phyloP scores from a whole-genome alignment of 2,888 invertebrate genomes.

The Drosophila macrospina region DNA sequence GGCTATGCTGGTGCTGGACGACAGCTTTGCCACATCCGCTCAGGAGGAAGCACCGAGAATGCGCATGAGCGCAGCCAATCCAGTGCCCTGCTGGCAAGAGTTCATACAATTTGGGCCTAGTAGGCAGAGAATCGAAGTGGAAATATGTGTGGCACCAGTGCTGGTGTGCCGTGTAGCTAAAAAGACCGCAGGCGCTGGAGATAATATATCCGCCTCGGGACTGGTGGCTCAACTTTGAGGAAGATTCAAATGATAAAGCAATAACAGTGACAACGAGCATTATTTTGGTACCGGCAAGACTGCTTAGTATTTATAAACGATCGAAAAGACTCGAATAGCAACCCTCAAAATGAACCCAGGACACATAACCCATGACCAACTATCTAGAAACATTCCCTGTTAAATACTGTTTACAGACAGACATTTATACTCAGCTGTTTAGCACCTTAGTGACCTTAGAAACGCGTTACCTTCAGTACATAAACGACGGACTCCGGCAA shows the following conservation, averaged over 20 bases:
- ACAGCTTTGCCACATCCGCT: slow-evolving; percentile 92
- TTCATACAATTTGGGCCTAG: slow-evolving; percentile 79
- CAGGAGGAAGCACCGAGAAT: slow-evolving; percentile 87
- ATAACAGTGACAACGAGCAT: slow-evolving; percentile 29
- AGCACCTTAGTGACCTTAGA: slow-evolving; percentile 81
- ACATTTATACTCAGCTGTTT: slow-evolving; percentile 57
- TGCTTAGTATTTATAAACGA: slow-evolving; percentile 62
- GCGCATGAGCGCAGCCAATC: slow-evolving; percentile 89
- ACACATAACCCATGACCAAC: slow-evolving; percentile 6
- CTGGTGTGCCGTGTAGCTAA: slow-evolving; percentile 92
- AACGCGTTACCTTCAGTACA: slow-evolving; percentile 74
- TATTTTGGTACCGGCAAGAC: slow-evolving; percentile 57
- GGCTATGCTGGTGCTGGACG: slow-evolving; percentile 90
- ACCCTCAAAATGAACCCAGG: slow-evolving; percentile 33
- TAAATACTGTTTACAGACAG: slow-evolving; percentile 47
- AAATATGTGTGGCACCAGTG: slow-evolving; percentile 93
- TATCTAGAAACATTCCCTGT: slow-evolving; percentile 60
- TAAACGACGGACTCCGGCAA: slow-evolving; percentile 31
- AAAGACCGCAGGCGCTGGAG: slow-evolving; percentile 94
- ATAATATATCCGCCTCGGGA: slow-evolving; percentile 96
- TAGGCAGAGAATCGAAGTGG: slow-evolving; percentile 76
- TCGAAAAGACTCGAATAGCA: slow-evolving; percentile 61
- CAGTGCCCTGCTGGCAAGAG: slow-evolving; percentile 94
- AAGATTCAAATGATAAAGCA: slow-evolving; percentile 6
- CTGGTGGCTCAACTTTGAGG: slow-evolving; percentile 88